Evolutionary conservation across 1,140 invertebrate genomes (phyloP).

Genomic region (Heliconius eleuchia): DNA sequence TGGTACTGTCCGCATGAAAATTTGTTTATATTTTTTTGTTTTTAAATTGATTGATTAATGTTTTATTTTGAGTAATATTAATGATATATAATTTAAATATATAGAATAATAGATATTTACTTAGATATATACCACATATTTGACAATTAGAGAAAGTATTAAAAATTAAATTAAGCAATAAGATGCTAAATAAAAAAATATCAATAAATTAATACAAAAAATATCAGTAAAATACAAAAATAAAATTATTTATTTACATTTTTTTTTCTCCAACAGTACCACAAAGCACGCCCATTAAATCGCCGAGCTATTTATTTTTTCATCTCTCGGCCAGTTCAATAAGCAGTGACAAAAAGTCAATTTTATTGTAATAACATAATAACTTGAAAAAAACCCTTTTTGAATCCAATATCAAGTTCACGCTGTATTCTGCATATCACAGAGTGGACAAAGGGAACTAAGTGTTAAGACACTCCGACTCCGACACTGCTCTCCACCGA

Average conservation of each 20-base stretch:
- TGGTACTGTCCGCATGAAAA: conserved; percentile 53
- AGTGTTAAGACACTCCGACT: no score
- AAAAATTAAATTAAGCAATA: background rate
- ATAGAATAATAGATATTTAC: background rate
- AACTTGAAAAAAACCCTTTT: background rate
- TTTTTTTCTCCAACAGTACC: conserved; percentile 35
- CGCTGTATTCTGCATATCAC: no score
- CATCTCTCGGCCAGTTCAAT: conserved; percentile 25
- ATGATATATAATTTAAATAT: background rate
- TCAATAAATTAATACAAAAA: background rate
- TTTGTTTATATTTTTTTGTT: background rate
- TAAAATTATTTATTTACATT: background rate
- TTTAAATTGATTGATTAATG: background rate
- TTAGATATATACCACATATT: background rate
- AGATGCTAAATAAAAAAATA: background rate
- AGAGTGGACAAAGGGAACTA: no score
- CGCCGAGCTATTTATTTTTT: conserved; percentile 39
- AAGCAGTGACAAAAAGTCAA: conserved; percentile 35
- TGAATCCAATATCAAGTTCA: background rate
- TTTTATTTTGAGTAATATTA: background rate
- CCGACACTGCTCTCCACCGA: no score
- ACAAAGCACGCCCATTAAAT: conserved; percentile 26
- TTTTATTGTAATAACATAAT: conserved; percentile 24
- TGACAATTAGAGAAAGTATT: background rate
- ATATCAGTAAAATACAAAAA: background rate